Evolutionary conservation across 2,113 vertebrate genomes (phyloP).

Genomic region (Glaucomys volans): DNA sequence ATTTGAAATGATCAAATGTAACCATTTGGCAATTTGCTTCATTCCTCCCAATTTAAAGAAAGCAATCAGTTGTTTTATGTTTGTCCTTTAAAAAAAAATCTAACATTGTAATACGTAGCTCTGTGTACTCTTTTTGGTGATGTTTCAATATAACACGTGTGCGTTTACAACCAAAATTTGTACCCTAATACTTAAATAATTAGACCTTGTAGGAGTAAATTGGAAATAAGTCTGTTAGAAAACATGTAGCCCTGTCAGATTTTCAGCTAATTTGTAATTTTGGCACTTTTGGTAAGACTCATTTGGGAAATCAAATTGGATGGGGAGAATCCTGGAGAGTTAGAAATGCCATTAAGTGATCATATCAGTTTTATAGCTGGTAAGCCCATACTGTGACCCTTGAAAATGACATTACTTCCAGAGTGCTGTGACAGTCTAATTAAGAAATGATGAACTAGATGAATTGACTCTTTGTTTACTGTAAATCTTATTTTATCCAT

Average conservation of each 20-base stretch:
- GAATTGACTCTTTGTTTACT: not conserved
- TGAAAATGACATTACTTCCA: not conserved
- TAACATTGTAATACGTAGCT: not conserved
- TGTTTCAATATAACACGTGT: not conserved
- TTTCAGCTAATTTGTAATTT: conserved; percentile 47
- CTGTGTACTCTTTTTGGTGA: conserved; percentile 25
- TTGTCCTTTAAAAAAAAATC: not conserved
- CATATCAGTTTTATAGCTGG: conserved; percentile 2
- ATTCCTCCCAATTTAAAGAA: not conserved
- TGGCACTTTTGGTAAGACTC: conserved; percentile 43
- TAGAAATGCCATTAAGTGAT: not conserved
- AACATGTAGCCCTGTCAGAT: not conserved
- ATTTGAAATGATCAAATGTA: conserved; percentile 33
- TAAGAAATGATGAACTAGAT: not conserved
- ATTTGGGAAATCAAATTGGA: not conserved
- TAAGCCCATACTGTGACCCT: not conserved
- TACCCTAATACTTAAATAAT: not conserved
- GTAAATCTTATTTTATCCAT: conserved; percentile 27
- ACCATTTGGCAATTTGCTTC: conserved; percentile 43
- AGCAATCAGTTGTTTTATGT: not conserved
- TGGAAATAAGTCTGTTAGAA: conserved; percentile 15
- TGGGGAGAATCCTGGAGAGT: not conserved
- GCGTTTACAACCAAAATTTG: not conserved
- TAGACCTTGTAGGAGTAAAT: conserved; percentile 30
- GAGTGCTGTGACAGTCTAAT: not conserved